Conservation (phyloP, 2,113 vertebrate species). For the Maccullochella peelii region DNA sequence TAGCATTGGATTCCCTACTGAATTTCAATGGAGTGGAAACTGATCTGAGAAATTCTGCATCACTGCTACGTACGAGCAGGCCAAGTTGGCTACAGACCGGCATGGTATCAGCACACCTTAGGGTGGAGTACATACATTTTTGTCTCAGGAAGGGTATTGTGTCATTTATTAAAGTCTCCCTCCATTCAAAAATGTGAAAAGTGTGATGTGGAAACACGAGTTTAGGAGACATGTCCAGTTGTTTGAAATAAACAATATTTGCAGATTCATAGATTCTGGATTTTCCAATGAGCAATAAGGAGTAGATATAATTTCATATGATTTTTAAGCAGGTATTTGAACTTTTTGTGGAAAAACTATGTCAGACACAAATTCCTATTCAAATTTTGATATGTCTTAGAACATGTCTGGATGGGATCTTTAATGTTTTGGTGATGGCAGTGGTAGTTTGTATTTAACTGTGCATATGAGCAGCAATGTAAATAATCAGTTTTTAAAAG, state of each 20-base stretch:
- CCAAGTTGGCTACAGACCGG: neutral
- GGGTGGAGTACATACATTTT: neutral
- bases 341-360: neutral
- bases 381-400: neutral
- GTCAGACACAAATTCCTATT: neutral
- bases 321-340: neutral
- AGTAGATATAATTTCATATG: neutral
- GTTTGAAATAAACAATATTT: too few species aligned
- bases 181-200: neutral
- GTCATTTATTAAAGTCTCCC: neutral
- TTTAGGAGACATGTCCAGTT: too few species aligned
- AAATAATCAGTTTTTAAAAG: neutral
- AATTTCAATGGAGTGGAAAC: conserved; percentile 54
- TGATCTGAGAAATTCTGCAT: conserved; percentile 51
- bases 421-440: neutral
- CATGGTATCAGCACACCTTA: neutral
- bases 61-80: conserved; percentile 16
- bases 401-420: neutral
- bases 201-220: too few species aligned
- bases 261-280: too few species aligned
- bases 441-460: neutral
- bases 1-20: conserved; percentile 28
- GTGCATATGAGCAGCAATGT: neutral
- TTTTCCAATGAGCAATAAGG: too few species aligned
- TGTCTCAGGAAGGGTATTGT: neutral